Conservation (phyloP, 1,140 invertebrate species). For the Aphelinus atriplicis region DNA sequence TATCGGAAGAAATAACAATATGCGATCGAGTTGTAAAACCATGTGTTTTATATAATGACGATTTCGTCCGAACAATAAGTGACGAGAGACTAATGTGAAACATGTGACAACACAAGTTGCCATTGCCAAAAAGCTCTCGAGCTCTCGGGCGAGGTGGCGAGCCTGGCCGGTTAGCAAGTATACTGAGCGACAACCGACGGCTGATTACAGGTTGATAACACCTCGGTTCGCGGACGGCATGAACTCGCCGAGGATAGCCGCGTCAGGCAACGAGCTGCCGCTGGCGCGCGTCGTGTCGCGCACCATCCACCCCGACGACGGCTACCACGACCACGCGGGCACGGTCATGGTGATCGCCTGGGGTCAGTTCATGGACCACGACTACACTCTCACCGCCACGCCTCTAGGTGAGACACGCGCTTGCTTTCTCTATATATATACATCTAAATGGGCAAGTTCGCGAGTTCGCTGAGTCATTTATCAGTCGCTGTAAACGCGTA, state of each 20-base stretch:
- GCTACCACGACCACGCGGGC: conserved; percentile 92
- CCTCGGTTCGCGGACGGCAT: conserved; percentile 85
- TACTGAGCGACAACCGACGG: too few species aligned
- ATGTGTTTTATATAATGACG: too few species aligned
- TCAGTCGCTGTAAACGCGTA: too few species aligned
- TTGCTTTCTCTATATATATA: not conserved
- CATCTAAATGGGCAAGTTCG: not conserved
- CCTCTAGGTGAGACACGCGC: conserved; percentile 74
- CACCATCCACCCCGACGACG: conserved; percentile 90
- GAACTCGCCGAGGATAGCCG: conserved; percentile 80
- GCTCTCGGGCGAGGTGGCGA: too few species aligned
- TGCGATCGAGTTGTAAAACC: too few species aligned
- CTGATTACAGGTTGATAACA: conserved; percentile 72
- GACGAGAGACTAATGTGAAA: too few species aligned
- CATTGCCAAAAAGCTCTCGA: too few species aligned
- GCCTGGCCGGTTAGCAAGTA: too few species aligned
- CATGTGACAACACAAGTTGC: too few species aligned
- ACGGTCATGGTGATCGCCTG: conserved; percentile 93
- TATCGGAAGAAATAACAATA: too few species aligned
- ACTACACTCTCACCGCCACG: conserved; percentile 88
- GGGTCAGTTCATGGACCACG: conserved; percentile 96
- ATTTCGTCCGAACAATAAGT: too few species aligned
- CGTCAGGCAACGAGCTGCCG: conserved; percentile 79
- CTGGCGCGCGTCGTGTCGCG: conserved; percentile 85
- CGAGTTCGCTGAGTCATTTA: not conserved